Evolutionary conservation across 2,113 vertebrate species (phyloP).

Genomic region (Cynocephalus volans): DNA sequence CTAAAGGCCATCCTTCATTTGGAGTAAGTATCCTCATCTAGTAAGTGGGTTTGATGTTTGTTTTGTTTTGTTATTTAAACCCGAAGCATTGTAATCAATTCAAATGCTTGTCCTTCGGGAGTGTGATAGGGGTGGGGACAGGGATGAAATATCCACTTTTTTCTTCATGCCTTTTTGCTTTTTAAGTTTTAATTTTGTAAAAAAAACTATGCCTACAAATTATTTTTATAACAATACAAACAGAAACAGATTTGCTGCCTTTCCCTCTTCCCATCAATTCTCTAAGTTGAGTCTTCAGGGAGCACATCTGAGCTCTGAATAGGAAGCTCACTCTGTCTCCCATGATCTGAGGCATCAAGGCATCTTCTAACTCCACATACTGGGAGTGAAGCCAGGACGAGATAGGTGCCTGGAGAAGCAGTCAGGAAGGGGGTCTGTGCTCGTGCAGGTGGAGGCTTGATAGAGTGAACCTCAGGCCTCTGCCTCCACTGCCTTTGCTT

Average conservation of each 20-base stretch:
- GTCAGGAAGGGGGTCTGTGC: neutral
- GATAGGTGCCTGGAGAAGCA: neutral
- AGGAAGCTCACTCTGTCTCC: neutral
- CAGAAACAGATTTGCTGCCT: neutral
- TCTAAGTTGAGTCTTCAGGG: neutral
- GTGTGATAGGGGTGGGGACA: neutral
- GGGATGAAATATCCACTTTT: neutral
- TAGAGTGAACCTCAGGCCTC: neutral
- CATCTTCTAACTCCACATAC: neutral
- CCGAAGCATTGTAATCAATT: conserved; percentile 10
- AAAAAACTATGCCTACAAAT: neutral
- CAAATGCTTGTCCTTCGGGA: neutral
- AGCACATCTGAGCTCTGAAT: neutral
- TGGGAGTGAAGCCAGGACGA: neutral
- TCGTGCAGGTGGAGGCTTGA: neutral
- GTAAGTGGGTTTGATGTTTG: neutral
- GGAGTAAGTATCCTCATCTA: neutral
- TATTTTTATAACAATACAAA: neutral
- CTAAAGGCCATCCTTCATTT: neutral
- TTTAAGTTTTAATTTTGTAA: neutral
- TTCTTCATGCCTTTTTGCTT: conserved; percentile 28
- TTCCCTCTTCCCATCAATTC: neutral
- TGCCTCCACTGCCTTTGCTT: neutral
- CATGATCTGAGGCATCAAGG: neutral
- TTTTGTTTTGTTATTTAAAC: neutral